These are phyloP conservation scores for Arctia plantaginis DNA, from an alignment of 2,888 invertebrate species.

Conservation along the genomic window DNA sequence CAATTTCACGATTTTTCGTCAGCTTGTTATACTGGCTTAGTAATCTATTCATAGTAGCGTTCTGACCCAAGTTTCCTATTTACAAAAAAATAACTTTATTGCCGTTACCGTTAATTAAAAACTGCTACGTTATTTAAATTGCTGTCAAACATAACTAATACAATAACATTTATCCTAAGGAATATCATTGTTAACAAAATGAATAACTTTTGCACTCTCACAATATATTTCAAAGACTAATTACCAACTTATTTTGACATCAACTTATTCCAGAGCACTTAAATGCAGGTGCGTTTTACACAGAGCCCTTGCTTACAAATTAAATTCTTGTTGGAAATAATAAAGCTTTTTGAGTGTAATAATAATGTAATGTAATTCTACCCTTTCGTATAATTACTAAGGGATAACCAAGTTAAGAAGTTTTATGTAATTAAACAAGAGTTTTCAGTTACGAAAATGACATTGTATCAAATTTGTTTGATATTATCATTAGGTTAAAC, in stretches of 20 bases:
- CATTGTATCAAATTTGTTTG: slow-evolving; percentile 22
- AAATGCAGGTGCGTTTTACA: slow-evolving; percentile 38
- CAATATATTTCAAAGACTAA: slow-evolving; percentile 17
- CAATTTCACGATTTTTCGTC: no score
- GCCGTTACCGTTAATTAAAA: neutral
- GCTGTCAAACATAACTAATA: neutral
- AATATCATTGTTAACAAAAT: neutral
- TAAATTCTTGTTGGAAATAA: slow-evolving; percentile 31
- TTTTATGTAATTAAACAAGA: slow-evolving; percentile 49
- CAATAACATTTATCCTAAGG: neutral
- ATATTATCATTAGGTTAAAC: slow-evolving; percentile 22
- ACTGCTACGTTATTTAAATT: neutral
- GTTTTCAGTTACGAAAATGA: slow-evolving; percentile 36
- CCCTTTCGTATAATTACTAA: slow-evolving; percentile 46
- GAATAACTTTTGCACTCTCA: neutral
- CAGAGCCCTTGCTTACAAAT: slow-evolving; percentile 31
- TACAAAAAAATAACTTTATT: no score
- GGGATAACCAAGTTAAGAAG: slow-evolving; percentile 49
- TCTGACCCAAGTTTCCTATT: no score
- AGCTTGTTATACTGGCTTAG: no score
- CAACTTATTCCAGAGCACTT: slow-evolving; percentile 29
- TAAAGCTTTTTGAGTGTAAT: slow-evolving; percentile 37
- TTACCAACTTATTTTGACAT: slow-evolving; percentile 20
- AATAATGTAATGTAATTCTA: slow-evolving; percentile 44
- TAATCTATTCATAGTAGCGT: no score